Conservation (phyloP, 2,113 vertebrate species). For the Fukomys damarensis region DNA sequence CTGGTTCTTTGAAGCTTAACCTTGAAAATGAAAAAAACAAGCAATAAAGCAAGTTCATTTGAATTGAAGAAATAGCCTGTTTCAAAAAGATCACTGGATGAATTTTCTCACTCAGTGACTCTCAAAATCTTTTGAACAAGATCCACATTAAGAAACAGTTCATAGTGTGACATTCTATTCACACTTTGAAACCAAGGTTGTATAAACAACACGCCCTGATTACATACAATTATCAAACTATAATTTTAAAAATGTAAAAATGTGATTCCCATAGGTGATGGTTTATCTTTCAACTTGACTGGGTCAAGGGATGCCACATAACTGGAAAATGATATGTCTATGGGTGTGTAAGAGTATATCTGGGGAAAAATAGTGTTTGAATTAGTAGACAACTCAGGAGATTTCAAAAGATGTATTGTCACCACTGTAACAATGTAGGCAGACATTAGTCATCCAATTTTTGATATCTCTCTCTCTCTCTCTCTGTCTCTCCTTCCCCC, state of each 20-base stretch:
- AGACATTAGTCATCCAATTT: neutral
- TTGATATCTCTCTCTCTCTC: neutral
- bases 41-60: constrained; percentile 42
- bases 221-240: neutral
- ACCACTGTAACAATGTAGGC: neutral
- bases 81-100: constrained; percentile 31
- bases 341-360: neutral
- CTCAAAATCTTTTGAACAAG: constrained; percentile 27
- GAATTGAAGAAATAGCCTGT: constrained; percentile 42
- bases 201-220: neutral
- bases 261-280: neutral
- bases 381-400: neutral
- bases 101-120: neutral
- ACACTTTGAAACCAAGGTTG: neutral
- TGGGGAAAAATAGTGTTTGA: neutral
- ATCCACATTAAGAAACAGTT: constrained; percentile 23
- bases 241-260: constrained; percentile 17
- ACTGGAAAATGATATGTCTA: neutral
- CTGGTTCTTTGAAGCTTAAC: constrained; percentile 14
- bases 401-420: neutral
- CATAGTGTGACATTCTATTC: neutral
- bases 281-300: neutral
- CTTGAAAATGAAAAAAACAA: constrained; percentile 51
- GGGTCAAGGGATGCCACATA: neutral
- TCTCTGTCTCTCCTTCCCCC: neutral